A percentile compares a stretch with the other conserved stretches of the same genome.
Evolutionary conservation across 2,888 invertebrate genomes (phyloP).

Genomic region (Orthosia incerta): DNA sequence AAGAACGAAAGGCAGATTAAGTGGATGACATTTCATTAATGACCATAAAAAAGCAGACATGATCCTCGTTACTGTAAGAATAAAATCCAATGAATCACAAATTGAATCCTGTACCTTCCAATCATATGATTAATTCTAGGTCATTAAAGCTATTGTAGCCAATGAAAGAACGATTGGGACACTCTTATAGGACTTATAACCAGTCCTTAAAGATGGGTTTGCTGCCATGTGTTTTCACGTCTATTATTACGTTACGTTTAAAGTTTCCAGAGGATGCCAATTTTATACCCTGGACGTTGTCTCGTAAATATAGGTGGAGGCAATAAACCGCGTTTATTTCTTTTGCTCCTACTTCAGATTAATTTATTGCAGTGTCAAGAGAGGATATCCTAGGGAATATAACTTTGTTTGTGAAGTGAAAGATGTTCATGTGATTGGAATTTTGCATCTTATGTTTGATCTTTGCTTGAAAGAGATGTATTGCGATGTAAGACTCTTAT

Average conservation of each 20-base stretch:
- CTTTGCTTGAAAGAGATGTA: conserved; percentile 10
- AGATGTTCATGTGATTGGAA: conserved; percentile 25
- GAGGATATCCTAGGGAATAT: conserved; percentile 42
- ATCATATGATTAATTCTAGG: conserved; percentile 49
- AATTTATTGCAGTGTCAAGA: conserved; percentile 60
- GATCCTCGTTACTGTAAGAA: conserved; percentile 49
- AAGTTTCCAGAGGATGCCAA: conserved; percentile 60
- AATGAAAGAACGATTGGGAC: conserved; percentile 44
- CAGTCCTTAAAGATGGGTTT: conserved; percentile 32
- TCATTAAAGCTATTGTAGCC: conserved; percentile 50
- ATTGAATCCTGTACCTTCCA: conserved; percentile 37
- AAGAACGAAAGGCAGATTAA: conserved; percentile 15
- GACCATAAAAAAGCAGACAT: conserved; percentile 49
- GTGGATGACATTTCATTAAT: conserved; percentile 34
- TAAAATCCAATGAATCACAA: conserved; percentile 49
- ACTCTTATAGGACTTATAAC: conserved; percentile 21
- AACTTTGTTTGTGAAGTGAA: conserved; percentile 38
- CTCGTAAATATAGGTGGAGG: conserved; percentile 61
- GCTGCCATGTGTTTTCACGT: conserved; percentile 27
- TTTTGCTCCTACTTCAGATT: conserved; percentile 53
- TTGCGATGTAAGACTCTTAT: background rate
- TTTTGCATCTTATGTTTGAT: conserved; percentile 40
- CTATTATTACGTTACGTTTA: conserved; percentile 62
- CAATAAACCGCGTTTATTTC: conserved; percentile 59
- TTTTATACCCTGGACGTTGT: conserved; percentile 56